Base-by-base conservation (phyloP, 2,113 vertebrate species). In the Physeter macrocephalus region DNA sequence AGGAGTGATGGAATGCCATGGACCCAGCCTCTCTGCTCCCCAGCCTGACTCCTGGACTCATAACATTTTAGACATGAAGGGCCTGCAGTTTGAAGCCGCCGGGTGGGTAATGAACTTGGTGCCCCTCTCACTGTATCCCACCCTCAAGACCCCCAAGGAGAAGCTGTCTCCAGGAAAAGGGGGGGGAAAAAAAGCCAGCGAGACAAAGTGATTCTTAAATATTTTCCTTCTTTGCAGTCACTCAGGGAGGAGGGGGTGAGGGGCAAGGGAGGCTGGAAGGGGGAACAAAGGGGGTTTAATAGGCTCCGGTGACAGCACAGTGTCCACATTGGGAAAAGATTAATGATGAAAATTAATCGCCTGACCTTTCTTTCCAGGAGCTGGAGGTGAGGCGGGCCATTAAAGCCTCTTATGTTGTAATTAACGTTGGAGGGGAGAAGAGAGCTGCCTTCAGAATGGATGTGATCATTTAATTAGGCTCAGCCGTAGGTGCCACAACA, bases 361-460 rank as follows among this genome's bases (percentile, higher is more conserved):
- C 99, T 99, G 99, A 99, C 99, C 99, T 99, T 99, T 99, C 99
- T 99, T 99, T 99, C 98, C 99, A 99, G 99, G 99, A 99, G 99
- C 99, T 99, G 99, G 99, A 99, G 99, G 99, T 99, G 99, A 99
- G 99, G 99, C 98, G 98, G 99, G 99, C 99, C 99, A 99, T 99
- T 99, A 99, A 99, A 99, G 99, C 99, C 99, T 99, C 99, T 99
- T 99, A 99, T 99, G 99, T 99, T 99, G 99, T 99, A 99, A 99
- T 99, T 99, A 99, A 99, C 99, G 99, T 99, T 99, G 98, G 99
- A 99, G 98, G 99, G 98, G 98, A 99, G 98, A 99, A 99, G 99
- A 99, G 99, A 98, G 98, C 98, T 98, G 98, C 98, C 99, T 99
- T 98, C 99, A 98, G 99, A 99, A 99, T 99, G 98, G 99, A 99